Evolutionary conservation across 23 tunicate species (phyloP).

Genomic region (Botrylloides violaceus): DNA sequence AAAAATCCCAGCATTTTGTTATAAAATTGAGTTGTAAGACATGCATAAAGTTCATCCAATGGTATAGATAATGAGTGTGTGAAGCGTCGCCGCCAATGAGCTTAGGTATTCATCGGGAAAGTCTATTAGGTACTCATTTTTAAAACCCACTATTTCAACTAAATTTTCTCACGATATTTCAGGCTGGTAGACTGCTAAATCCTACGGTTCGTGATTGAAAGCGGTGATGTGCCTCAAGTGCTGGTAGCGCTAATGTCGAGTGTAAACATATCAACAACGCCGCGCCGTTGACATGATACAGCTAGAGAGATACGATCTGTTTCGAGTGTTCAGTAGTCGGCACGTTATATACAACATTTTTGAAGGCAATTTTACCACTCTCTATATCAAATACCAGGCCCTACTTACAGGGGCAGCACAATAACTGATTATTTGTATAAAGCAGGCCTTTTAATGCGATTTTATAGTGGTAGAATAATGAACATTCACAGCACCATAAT

Average conservation of each 20-base stretch:
- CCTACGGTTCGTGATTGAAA: not conserved
- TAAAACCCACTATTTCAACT: not conserved
- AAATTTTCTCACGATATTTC: not conserved
- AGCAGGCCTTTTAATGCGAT: no score
- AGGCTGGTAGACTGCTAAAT: not conserved
- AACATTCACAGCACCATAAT: no score
- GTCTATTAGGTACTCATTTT: not conserved
- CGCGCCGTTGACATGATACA: not conserved
- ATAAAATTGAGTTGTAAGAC: not conserved
- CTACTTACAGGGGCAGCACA: no score
- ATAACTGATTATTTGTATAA: no score
- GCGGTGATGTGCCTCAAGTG: not conserved
- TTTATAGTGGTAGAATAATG: no score
- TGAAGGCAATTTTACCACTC: no score
- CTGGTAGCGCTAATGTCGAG: not conserved
- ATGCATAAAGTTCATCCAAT: not conserved
- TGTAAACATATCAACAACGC: conserved; percentile 2
- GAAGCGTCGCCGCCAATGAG: not conserved
- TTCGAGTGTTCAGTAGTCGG: not conserved
- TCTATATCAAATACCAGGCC: no score
- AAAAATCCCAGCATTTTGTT: not conserved
- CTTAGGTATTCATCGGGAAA: not conserved
- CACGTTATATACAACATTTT: no score
- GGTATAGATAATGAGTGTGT: not conserved
- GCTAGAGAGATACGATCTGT: not conserved